Evolutionary conservation across 2,888 invertebrate genomes (phyloP), one percentile per base, ranked within the genome.

Genomic region (Dermolepida albohirtum): DNA sequence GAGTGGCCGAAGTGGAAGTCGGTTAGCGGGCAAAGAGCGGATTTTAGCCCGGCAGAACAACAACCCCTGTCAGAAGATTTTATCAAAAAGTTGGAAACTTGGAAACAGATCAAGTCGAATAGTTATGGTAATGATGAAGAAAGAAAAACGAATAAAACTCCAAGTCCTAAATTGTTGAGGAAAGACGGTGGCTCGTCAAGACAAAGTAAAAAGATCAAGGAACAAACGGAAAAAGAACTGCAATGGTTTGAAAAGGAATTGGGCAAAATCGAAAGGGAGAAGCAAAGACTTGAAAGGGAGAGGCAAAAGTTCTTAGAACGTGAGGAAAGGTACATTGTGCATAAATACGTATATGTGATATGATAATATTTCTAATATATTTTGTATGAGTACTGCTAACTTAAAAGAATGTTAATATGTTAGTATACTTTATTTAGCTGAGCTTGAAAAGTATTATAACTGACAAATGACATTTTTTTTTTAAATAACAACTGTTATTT

Each of bases 61-160:
- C 86, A 89, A 73, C 90, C 90, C 73, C 84, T 94, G 10, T 91
- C 92, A 17, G 92, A 94, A 69, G 95, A 95, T 76, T 95, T 95
- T 79, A 87, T 91, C 40, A 91, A 90, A 77, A 94, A 92, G 84
- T 87, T 95, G 84, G 92, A 94, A 77, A 92, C 92, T 83, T 95
- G 95, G 95, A 93, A 92, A 78, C 89, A 88, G 71, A 89, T 92
- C 79, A 93, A 93, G 79, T 87, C 89, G 50, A 85, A 86, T 39
- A 73, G 73, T 12, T 70, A 73, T 8, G 63, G 63, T n/a, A 68
- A 69, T 22, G 71, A 75, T 8, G 72, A 74, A 7, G 71, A 70
- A 6, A 72, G 73, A 11, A 71, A 71, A 62, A 71, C 66, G 1
- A 75, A 74, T 63, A 81, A 79, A 75, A 76, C 80, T 4, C 77